Percentiles rank a stretch among this genome's conserved stretches.
Conservation (phyloP, 2,797 vertebrate genomes). For the Propithecus perrieri region DNA sequence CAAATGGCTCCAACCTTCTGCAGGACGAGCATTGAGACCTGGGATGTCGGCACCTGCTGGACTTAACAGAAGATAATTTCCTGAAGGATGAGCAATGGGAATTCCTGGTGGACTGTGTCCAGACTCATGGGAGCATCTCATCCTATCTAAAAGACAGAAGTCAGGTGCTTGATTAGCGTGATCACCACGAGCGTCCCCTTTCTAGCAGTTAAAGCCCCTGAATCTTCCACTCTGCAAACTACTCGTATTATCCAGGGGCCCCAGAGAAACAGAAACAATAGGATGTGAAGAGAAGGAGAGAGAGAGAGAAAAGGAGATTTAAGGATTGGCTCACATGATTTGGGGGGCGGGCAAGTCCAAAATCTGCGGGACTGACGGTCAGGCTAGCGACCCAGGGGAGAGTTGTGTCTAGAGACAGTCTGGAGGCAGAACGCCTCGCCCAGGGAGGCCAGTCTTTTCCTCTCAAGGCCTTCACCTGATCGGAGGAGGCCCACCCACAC, state of each 20-base stretch:
- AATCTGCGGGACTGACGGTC: neutral
- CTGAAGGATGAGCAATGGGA: neutral
- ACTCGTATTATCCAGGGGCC: neutral
- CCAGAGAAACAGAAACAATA: neutral
- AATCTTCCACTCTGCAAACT: neutral
- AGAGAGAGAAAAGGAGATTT: neutral
- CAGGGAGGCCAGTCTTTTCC: neutral
- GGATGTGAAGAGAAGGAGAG: neutral
- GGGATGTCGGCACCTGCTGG: neutral
- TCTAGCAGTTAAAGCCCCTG: neutral
- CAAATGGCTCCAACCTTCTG: neutral
- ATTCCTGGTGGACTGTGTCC: neutral
- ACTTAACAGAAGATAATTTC: neutral
- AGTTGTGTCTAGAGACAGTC: neutral
- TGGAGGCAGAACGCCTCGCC: too few relatives aligned
- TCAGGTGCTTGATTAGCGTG: neutral
- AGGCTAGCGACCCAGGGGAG: neutral
- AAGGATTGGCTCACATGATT: neutral
- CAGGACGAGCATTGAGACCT: neutral
- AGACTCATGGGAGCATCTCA: neutral
- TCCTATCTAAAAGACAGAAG: neutral
- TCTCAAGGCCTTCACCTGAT: neutral
- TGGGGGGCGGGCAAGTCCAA: neutral
- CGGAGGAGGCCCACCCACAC: neutral
- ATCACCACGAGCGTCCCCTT: neutral